Conservation (phyloP, 1,140 invertebrate species). For the Cydia pomonella region DNA sequence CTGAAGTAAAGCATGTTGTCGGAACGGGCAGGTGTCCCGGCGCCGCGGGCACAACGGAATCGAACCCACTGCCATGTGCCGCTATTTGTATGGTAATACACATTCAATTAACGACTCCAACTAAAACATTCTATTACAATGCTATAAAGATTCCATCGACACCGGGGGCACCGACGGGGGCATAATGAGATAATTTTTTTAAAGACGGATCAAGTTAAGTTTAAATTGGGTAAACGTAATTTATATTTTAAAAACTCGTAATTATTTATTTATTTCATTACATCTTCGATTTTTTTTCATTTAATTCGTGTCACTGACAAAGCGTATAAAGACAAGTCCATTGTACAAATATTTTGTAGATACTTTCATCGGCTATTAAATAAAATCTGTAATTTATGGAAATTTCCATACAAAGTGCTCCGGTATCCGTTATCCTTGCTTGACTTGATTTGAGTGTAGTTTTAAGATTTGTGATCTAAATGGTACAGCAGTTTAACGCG, state of each 20-base stretch:
- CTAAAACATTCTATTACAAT: conserved; percentile 19
- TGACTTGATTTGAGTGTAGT: background rate
- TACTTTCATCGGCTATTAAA: background rate
- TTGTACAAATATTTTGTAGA: too few species aligned
- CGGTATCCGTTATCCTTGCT: background rate
- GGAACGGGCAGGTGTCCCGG: conserved; percentile 12
- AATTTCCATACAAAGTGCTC: background rate
- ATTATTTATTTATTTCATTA: too few species aligned
- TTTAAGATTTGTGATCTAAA: conserved; percentile 24
- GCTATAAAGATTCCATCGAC: conserved; percentile 2
- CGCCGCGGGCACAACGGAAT: conserved; percentile 15
- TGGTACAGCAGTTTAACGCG: conserved; percentile 1
- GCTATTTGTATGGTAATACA: conserved; percentile 20
- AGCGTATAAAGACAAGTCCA: too few species aligned
- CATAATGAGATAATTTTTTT: background rate
- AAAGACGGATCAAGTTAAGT: too few species aligned
- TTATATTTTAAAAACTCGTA: background rate
- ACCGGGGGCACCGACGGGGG: background rate
- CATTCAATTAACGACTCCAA: conserved; percentile 26
- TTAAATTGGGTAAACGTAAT: too few species aligned
- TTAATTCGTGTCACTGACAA: too few species aligned
- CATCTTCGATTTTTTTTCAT: too few species aligned
- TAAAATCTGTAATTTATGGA: background rate
- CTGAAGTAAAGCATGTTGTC: background rate
- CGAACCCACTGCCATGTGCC: conserved; percentile 15